phyloP scores from a whole-genome alignment of 2,888 invertebrate species.

The Oasisia sp. region DNA sequence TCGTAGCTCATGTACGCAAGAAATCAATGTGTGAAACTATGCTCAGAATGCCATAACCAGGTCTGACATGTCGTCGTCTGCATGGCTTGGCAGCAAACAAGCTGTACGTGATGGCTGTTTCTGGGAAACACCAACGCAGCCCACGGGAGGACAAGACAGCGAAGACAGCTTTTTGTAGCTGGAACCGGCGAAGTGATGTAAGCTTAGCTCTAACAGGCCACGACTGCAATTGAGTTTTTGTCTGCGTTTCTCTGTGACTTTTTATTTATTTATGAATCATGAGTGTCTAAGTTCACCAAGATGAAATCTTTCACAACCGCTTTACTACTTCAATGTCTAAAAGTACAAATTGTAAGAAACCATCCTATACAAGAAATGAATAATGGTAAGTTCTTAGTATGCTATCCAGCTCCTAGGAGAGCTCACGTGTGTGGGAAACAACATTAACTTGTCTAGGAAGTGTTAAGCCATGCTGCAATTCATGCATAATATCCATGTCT shows the following conservation, averaged over 20 bases:
- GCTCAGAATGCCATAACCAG: neutral
- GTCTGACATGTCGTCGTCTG: neutral
- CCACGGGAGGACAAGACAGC: neutral
- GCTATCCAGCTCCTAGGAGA: no score
- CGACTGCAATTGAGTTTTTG: neutral
- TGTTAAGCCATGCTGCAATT: no score
- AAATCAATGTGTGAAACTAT: neutral
- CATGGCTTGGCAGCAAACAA: neutral
- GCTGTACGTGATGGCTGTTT: neutral
- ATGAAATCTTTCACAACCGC: no score
- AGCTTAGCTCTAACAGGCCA: no score
- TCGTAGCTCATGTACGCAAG: neutral
- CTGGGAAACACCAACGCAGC: neutral
- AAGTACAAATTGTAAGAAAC: no score
- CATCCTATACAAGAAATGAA: no score
- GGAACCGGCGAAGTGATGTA: neutral
- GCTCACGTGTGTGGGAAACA: no score
- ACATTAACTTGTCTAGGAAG: no score
- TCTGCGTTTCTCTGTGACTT: neutral
- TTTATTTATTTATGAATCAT: slow-evolving; percentile 2
- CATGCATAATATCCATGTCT: no score
- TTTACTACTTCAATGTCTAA: no score
- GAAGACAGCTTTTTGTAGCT: neutral
- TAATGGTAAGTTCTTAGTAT: no score
- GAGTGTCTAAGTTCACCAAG: no score